These are phyloP conservation scores for Thalassoma bifasciatum DNA, from an alignment of 2,113 vertebrate species.

Conservation along the genomic window DNA sequence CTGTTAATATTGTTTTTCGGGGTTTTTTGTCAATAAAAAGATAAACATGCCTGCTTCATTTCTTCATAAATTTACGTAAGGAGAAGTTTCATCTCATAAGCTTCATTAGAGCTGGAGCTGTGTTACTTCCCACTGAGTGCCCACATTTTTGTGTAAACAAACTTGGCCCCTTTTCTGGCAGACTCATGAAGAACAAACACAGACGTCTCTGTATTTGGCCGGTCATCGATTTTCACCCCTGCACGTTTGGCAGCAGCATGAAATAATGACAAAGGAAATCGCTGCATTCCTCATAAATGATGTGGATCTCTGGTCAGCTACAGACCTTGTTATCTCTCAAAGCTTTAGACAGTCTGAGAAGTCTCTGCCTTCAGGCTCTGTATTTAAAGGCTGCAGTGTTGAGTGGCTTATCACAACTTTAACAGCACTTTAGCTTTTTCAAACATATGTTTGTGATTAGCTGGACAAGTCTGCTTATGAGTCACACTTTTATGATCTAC, in stretches of 20 bases:
- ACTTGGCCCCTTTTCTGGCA: constrained; percentile 60
- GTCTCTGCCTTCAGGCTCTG: background rate
- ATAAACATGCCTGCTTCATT: background rate
- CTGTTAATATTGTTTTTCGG: constrained; percentile 6
- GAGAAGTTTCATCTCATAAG: background rate
- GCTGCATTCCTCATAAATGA: constrained; percentile 66
- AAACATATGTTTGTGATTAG: constrained; percentile 4
- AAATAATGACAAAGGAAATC: constrained; percentile 52
- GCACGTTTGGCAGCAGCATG: constrained; percentile 55
- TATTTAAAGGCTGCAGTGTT: background rate
- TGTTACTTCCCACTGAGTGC: constrained; percentile 38
- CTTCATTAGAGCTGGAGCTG: background rate
- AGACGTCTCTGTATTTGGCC: constrained; percentile 66
- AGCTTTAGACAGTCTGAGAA: constrained; percentile 10
- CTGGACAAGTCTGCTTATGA: background rate
- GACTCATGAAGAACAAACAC: constrained; percentile 59
- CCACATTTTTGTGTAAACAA: constrained; percentile 62
- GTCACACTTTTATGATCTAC: background rate
- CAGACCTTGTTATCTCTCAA: constrained; percentile 9
- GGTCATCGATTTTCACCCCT: constrained; percentile 49
- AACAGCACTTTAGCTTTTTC: background rate
- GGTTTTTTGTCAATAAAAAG: constrained; percentile 61
- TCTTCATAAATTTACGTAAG: background rate
- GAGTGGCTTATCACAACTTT: background rate
- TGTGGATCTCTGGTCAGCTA: constrained; percentile 36